Evolutionary conservation across 1,140 invertebrate species (phyloP), one percentile per base, ranked within the genome.

Genomic region (Drosophila orena): DNA sequence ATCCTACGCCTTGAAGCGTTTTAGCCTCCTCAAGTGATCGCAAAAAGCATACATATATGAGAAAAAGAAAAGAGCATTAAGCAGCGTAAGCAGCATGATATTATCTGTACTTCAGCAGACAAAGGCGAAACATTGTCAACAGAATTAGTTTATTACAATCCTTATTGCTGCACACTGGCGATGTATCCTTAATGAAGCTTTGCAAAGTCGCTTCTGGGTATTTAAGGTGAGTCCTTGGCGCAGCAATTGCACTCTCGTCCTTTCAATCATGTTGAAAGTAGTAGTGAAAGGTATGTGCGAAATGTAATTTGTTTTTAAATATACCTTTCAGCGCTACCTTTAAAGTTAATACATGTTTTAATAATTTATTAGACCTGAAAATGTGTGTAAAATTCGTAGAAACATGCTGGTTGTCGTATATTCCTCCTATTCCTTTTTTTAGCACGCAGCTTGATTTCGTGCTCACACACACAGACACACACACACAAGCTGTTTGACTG

Each of bases 61-160:
- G 37, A n/a, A 12, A 61, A 80, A 12, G 58, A 80, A 52, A 57
- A 56, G 43, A 12, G 64, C 59, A 65, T 64, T 76, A 47, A 65
- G 59, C 42, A 77, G 62, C 81, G 77, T 74, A 85, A 77, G 68
- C 77, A 17, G 79, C 58, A 77, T 58, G 46, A 69, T 60, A 77
- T 77, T 58, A 65, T 69, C 54, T 40, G 35, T 17, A 59, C 27
- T 43, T 57, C 27, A 38, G n/a, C 46, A 35, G 20, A 50, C 20
- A 38, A 24, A 17, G 22, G 8, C 7, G 11, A 10, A 22, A 34
- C 1, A 10, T n/a, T 27, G 3, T 60, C 15, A 27, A 20, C 24
- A 56, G 22, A 38, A 62, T 30, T 47, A 38, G 61, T 35, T 60
- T 30, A 53, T 53, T 34, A 34, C n/a, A 5, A 15, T 3, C 27